Evolutionary conservation across 2,113 vertebrate species (phyloP), one percentile per base, ranked within the genome.

Genomic region (Cheirogaleus medius): DNA sequence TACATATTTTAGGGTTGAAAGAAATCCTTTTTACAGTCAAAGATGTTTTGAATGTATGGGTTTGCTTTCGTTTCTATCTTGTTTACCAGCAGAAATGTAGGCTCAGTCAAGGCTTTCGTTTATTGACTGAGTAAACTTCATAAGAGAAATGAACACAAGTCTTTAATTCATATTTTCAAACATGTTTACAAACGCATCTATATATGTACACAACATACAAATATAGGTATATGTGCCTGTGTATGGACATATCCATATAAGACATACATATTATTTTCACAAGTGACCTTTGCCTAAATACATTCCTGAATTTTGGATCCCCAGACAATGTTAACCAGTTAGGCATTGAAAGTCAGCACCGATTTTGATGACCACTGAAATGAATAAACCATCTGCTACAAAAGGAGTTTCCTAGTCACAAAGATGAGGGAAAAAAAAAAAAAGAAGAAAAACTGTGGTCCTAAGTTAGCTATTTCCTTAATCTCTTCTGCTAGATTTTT

Each of bases 1-100:
- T 89, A 74, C 27, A 73, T 89, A 84, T 78, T 94, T 96, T 86
- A 93, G 47, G 52, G 37, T 78, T 93, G n/a, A 96, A 92, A 92
- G 80, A 94, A 92, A 90, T 87, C 54, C 47, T 56, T 92, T 95
- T 89, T 89, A 23, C 12, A 56, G 83, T 34, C 56, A 93, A 95
- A 83, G 32, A 54, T 80, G 23, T 84, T 90, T 94, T 74, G 68
- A 95, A 97, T 68, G 29, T 74, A 81, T 87, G 68, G 27, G 17
- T 95, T 87, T 91, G 52, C 58, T 91, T 95, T 42, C 23, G 6
- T 44, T 84, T 96, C 90, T 94, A 20, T 56, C 37, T 93, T 95
- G 80, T 85, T 92, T 87, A 87, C 74, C 18, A 80, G 42, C 7
- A 90, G 42, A 95, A 95, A 84, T 58, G 37, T 14, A 69, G 42